Conservation (phyloP, 2,888 invertebrate species). For the Standfussiana lucernea region DNA sequence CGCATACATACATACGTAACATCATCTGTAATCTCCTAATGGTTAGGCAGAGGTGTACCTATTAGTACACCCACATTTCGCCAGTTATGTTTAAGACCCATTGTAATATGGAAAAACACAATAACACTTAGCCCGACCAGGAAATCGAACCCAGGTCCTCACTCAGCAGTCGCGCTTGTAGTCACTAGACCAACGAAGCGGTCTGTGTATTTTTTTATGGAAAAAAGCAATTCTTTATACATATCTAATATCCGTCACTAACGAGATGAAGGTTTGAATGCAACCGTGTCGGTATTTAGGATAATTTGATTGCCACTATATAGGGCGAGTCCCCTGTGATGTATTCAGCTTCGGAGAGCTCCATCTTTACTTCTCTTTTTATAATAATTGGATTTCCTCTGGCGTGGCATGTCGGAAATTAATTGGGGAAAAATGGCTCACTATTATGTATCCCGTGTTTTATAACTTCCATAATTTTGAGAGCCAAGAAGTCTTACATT, state of each 20-base stretch:
- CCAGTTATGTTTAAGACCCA: too few species aligned
- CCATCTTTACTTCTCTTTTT: slow-evolving; percentile 31
- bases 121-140: background rate
- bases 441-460: background rate
- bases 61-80: too few species aligned
- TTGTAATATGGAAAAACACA: too few species aligned
- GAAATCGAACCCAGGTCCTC: background rate
- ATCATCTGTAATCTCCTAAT: too few species aligned
- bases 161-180: background rate
- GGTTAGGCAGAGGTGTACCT: too few species aligned
- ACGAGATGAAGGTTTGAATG: slow-evolving; percentile 6
- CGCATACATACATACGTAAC: too few species aligned
- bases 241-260: background rate
- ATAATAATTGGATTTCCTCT: slow-evolving; percentile 51
- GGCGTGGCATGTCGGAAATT: slow-evolving; percentile 31
- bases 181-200: background rate
- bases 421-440: slow-evolving; percentile 20
- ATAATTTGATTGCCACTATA: slow-evolving; percentile 66
- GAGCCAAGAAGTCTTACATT: background rate
- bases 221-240: slow-evolving; percentile 2
- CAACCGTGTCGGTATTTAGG: slow-evolving; percentile 38
- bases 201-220: background rate
- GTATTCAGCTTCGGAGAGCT: slow-evolving; percentile 17
- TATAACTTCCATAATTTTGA: background rate
- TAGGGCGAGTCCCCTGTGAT: slow-evolving; percentile 33